Evolutionary conservation across 2,888 invertebrate species (phyloP), one percentile per base, ranked within the genome.

Genomic region (Brenthis ino): DNA sequence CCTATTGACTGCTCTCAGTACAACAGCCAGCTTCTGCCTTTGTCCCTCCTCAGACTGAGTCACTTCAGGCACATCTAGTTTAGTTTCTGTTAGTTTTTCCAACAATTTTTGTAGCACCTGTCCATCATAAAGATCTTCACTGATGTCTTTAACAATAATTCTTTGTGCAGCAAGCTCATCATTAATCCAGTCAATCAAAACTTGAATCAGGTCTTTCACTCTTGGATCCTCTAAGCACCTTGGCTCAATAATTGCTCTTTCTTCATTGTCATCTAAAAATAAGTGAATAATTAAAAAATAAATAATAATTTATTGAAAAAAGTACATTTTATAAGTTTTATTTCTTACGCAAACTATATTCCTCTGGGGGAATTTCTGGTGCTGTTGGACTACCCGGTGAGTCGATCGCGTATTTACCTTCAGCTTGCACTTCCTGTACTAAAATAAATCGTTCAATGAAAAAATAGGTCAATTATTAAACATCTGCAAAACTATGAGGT

Each of bases 1-100:
- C 84, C 96, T 95, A 88, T 98, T 99, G 16, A 98, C 97, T 72
- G 97, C 96, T 76, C 96, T 95, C 55, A 99, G 91, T 51, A 99
- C 98, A 71, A 98, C 95, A 69, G 95, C 94, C 48, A 99, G 91
- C 83, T 99, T 99, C 84, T 99, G 98, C 73, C 97, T 96, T 87
- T 99, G 99, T 0, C 98, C 98, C 85, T 98, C 98, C 87, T 99
- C 99, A 0, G 98, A 98, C 86, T 99, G 99, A 0, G 99, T 99
- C 1, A 99, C 99, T 93, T 99, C 99, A 0, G 99, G 98, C 4
- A 99, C 98, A 89, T 99, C 99, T 58, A 99, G 92, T 87, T 98
- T 97, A 64, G 96, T 96, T 28, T 96, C 95, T 0, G 98, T 97
- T 58, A 99, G 91, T 85, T 97, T 98, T 86, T 99, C 98, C 79